These are phyloP conservation scores for Penaeus vannamei DNA, from an alignment of 1,140 invertebrate species.

Conservation along the genomic window DNA sequence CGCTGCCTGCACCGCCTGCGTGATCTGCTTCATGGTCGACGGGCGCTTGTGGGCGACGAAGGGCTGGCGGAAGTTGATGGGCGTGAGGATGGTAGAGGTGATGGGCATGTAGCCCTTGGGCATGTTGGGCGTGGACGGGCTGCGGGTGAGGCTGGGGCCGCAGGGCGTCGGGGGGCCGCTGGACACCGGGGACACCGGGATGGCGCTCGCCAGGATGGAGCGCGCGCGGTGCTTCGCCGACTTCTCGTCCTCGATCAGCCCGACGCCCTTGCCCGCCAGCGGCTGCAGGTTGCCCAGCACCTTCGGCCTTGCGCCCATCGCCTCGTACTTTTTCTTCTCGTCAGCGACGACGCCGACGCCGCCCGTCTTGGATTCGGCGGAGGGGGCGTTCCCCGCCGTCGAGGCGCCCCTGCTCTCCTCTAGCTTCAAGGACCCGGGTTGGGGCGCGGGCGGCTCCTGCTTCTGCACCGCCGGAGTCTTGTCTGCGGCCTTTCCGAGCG, in stretches of 20 bases:
- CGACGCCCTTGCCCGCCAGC: conserved; percentile 20
- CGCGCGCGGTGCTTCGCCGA: conserved; percentile 52
- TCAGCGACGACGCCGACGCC: background rate
- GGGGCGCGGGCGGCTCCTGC: background rate
- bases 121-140: conserved; percentile 45
- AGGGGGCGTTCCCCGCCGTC: background rate
- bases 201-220: conserved; percentile 56
- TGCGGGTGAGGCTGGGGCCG: conserved; percentile 20
- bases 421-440: too few relatives aligned
- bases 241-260: conserved; percentile 48
- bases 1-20: background rate
- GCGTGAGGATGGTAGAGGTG: conserved; percentile 60
- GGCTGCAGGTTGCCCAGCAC: conserved; percentile 27
- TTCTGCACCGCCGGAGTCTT: background rate
- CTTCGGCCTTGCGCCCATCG: conserved; percentile 51
- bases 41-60: conserved; percentile 57
- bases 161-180: conserved; percentile 42
- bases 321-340: conserved; percentile 55
- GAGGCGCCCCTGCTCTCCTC: background rate
- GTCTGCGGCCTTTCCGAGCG: background rate
- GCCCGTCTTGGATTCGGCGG: background rate
- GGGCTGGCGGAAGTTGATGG: conserved; percentile 55
- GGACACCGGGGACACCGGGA: conserved; percentile 53
- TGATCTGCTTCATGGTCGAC: conserved; percentile 45
- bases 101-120: conserved; percentile 62